phyloP scores from a whole-genome alignment of 2,113 vertebrate species.

The Cyanistes caeruleus region DNA sequence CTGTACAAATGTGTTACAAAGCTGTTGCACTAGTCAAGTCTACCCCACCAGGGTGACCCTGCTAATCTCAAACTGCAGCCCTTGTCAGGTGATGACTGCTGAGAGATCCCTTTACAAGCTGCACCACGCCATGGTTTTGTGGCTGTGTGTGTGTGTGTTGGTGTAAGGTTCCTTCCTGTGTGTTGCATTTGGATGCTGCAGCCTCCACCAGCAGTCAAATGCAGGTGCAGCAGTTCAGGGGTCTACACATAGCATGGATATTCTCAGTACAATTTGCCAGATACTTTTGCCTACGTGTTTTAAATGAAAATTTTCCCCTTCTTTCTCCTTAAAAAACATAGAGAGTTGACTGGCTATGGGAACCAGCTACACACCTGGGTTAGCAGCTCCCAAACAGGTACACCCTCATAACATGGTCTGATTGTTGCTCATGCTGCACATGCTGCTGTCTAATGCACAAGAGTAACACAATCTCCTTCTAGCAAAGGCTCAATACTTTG shows the following conservation, averaged over 20 bases:
- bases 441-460: rapidly evolving
- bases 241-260: not conserved
- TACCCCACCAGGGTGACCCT: not conserved
- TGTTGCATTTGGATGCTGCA: not conserved
- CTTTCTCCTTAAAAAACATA: not conserved
- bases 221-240: not conserved
- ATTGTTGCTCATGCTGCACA: not conserved
- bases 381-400: not conserved
- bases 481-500: not conserved
- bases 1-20: not conserved
- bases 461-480: not conserved
- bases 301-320: not conserved
- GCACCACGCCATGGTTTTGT: not conserved
- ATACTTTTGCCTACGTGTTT: not conserved
- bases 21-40: not conserved
- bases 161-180: not conserved
- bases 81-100: slow-evolving; percentile 56
- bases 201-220: not conserved
- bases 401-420: not conserved
- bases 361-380: not conserved
- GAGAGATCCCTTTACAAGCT: slow-evolving; percentile 45
- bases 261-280: not conserved
- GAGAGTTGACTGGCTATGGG: not conserved
- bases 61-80: slow-evolving; percentile 59
- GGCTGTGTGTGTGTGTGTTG: not conserved